Conservation (phyloP, 2,888 invertebrate genomes). For the Conomelus anceps region DNA sequence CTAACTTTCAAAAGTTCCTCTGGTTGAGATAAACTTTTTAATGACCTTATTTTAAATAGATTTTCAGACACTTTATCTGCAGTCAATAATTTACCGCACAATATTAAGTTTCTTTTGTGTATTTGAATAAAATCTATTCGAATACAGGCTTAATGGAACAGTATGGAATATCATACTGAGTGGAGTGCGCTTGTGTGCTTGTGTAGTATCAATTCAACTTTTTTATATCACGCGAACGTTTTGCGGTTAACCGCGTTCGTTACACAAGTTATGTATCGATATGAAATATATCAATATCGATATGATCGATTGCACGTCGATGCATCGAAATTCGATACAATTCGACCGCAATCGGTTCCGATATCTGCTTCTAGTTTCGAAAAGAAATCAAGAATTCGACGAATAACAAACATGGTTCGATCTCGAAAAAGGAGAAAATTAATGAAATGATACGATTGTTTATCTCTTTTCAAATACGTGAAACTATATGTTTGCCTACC, state of each 20-base stretch:
- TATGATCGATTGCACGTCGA: background rate
- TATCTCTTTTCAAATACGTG: background rate
- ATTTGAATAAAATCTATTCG: background rate
- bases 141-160: background rate
- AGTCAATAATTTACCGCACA: too few relatives aligned
- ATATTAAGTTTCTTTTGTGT: background rate
- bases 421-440: background rate
- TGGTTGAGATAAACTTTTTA: too few relatives aligned
- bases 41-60: too few relatives aligned
- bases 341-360: background rate
- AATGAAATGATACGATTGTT: background rate
- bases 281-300: background rate
- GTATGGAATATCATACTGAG: background rate
- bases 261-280: background rate
- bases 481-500: background rate
- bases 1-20: too few relatives aligned
- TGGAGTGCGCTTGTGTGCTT: background rate
- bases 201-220: background rate
- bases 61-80: too few relatives aligned
- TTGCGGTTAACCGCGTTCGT: background rate
- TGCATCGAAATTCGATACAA: background rate
- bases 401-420: too few relatives aligned
- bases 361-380: background rate
- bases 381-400: background rate
- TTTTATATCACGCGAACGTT: background rate